phyloP scores from a whole-genome alignment of 2,113 vertebrate species.

The Phrynocephalus versicolor region DNA sequence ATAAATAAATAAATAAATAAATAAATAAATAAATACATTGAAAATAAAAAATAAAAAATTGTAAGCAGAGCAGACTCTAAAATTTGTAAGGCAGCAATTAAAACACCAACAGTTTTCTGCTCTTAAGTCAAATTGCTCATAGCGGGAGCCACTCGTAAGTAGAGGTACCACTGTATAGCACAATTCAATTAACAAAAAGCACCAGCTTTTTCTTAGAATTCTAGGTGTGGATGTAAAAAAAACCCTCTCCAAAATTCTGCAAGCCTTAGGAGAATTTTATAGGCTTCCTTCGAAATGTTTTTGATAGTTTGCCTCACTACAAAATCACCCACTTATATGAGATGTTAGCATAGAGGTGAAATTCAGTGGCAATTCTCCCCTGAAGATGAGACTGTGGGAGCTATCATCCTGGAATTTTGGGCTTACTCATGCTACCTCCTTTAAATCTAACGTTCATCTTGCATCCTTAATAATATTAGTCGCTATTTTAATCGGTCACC shows the following conservation, averaged over 20 bases:
- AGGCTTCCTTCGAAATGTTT: neutral
- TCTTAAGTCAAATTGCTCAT: too few relatives aligned
- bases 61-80: too few relatives aligned
- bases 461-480: conserved; percentile 56
- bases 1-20: too few relatives aligned
- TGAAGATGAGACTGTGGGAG: conserved; percentile 54
- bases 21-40: too few relatives aligned
- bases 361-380: neutral
- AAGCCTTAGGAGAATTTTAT: neutral
- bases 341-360: neutral
- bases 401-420: conserved; percentile 54
- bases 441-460: conserved; percentile 36
- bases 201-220: neutral
- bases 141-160: too few relatives aligned
- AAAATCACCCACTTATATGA: neutral
- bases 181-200: neutral
- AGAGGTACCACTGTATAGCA: too few relatives aligned
- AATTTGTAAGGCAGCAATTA: too few relatives aligned
- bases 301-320: neutral
- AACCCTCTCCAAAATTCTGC: neutral
- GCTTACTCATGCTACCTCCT: conserved; percentile 62
- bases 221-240: neutral
- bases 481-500: conserved; percentile 70
- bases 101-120: too few relatives aligned
- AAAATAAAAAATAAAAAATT: too few relatives aligned